Base-by-base conservation (phyloP, 2,113 vertebrate genomes). In the Sprattus sprattus region DNA sequence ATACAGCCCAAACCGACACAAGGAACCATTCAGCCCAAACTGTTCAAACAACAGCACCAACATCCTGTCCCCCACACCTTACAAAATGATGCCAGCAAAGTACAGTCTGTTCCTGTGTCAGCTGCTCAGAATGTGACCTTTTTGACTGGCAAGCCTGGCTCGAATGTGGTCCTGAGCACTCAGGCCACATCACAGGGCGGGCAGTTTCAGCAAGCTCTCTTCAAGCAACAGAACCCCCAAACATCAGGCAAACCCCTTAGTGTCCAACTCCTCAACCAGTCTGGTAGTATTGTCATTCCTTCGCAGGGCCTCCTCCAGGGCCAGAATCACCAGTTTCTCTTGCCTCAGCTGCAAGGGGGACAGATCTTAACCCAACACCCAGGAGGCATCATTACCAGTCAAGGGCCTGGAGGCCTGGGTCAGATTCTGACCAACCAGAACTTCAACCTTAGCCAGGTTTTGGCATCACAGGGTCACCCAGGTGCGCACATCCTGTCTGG, bases 381-480 rank as follows among this genome's bases (percentile, higher is more conserved):
- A 0, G 94, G 92, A 57, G 95, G 87, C 90, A 97, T 98, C 91
- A 97, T 97, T 2, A 92, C 97, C 0, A 96, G 96, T 92, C 96
- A 96, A 85, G 96, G 96, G 0, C 94, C 96, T 0, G 96, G 96
- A 0, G 97, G 96, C 0, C 98, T n/a, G n/a, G n/a, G n/a, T 91
- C 97, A 96, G 67, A 97, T 98, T 89, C 95, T 99, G 89, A 95
- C 97, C 91, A 97, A 98, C 94, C 97, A 97, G 90, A 98, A 97
- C 93, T 95, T 99, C 81, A 99, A 98, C 91, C 91, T 99, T 86
- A 92, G 98, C 84, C 97, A 96, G 20, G 94, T 99, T 46, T 87
- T 99, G 85, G 92, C 97, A 0, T 97, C 97, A 0, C 97, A 96
- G 87, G 96, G 96, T 22, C 95, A 97, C 5, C 93, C 96, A 0